A percentile compares a stretch with the other conserved stretches of the same genome.
Conservation (phyloP, 2,797 vertebrate genomes). For the Chloroceryle inda region DNA sequence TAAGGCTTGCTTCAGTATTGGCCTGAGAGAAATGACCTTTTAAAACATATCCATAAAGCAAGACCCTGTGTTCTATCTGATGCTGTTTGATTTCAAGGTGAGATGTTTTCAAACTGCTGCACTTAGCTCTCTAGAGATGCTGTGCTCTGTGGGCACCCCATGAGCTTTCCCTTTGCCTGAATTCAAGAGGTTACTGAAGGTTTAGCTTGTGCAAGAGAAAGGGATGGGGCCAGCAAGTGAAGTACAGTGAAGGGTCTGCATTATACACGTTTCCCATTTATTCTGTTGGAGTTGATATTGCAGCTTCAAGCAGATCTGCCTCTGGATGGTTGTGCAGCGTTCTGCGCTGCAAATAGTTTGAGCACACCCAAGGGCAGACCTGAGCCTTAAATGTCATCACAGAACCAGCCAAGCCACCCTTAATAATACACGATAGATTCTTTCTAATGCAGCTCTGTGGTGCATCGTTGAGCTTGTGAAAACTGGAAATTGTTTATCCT, state of each 20-base stretch:
- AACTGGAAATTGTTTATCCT: slow-evolving; percentile 31
- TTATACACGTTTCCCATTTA: not conserved
- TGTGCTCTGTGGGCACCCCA: not conserved
- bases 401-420: not conserved
- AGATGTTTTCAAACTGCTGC: not conserved
- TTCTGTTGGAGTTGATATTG: not conserved
- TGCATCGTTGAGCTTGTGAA: not conserved
- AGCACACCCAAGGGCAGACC: slow-evolving; percentile 20
- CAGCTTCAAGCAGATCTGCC: not conserved
- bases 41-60: not conserved
- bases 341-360: not conserved
- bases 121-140: not conserved
- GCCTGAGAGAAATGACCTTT: not conserved
- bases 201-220: not conserved
- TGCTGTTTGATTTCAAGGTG: not conserved
- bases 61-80: not conserved
- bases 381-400: not conserved
- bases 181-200: not conserved
- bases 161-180: not conserved
- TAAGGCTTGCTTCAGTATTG: not conserved
- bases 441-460: not conserved
- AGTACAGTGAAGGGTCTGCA: not conserved
- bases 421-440: not conserved
- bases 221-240: not conserved
- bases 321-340: not conserved